phyloP scores from a whole-genome alignment of 2,113 vertebrate genomes.

The Narcine bancroftii region DNA sequence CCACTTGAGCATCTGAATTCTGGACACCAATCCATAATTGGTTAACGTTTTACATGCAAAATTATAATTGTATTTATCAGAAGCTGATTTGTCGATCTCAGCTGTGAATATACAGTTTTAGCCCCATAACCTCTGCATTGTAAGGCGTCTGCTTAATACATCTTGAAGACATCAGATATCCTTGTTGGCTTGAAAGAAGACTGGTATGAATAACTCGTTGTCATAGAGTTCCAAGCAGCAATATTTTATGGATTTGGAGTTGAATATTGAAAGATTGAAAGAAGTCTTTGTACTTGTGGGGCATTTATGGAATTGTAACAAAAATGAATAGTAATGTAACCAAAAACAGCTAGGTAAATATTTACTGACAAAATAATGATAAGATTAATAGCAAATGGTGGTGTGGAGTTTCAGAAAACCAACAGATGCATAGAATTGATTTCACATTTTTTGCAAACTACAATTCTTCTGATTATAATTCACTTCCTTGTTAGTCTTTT shows the following conservation, averaged over 20 bases:
- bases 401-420: too few species aligned
- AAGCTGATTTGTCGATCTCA: neutral
- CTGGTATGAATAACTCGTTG: neutral
- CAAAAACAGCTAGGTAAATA: neutral
- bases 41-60: neutral
- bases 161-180: constrained; percentile 14
- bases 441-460: neutral
- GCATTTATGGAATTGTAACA: neutral
- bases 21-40: too few species aligned
- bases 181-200: constrained; percentile 5
- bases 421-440: neutral
- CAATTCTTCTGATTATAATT: neutral
- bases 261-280: neutral
- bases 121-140: neutral
- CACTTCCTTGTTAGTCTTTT: neutral
- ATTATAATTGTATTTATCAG: neutral
- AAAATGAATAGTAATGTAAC: neutral
- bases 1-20: too few species aligned
- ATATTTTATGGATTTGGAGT: neutral
- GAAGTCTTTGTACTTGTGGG: neutral
- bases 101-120: neutral
- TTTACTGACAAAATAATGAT: neutral
- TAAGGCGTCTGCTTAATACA: neutral
- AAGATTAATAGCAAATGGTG: neutral
- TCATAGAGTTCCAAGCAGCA: neutral